Percentiles rank a stretch among this genome's conserved stretches.
These are phyloP conservation scores for Nemotelus pantherinus DNA, from an alignment of 2,888 invertebrate genomes.

Conservation along the genomic window DNA sequence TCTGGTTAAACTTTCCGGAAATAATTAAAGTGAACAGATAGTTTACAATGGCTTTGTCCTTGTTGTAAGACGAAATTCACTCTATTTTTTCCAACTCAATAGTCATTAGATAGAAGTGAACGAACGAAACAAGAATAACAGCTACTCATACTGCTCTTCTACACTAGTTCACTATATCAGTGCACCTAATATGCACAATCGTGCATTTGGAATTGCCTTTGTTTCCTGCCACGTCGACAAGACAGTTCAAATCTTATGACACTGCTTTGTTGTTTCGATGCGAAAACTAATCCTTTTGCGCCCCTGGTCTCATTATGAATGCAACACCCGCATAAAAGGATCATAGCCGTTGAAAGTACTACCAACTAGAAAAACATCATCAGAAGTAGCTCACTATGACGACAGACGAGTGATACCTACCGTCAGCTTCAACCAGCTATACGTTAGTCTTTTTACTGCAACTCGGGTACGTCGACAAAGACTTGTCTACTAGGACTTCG, in stretches of 20 bases:
- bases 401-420: neutral
- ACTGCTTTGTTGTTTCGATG: conserved; percentile 14
- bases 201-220: conserved; percentile 23
- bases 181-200: conserved; percentile 22
- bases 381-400: conserved; percentile 32
- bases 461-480: neutral
- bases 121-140: neutral
- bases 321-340: conserved; percentile 46
- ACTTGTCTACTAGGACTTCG: neutral
- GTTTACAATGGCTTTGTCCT: neutral
- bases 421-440: neutral
- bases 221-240: neutral
- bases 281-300: conserved; percentile 41
- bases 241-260: neutral
- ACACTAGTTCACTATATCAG: neutral
- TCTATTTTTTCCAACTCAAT: neutral
- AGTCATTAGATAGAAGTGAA: neutral
- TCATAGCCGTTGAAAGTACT: conserved; percentile 22
- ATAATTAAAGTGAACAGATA: conserved; percentile 1
- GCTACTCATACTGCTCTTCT: neutral
- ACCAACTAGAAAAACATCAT: conserved; percentile 26
- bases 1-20: neutral
- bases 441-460: neutral
- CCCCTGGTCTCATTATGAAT: conserved; percentile 43
- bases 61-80: neutral